phyloP scores from a whole-genome alignment of 2,888 invertebrate species.

The Drepana falcataria region DNA sequence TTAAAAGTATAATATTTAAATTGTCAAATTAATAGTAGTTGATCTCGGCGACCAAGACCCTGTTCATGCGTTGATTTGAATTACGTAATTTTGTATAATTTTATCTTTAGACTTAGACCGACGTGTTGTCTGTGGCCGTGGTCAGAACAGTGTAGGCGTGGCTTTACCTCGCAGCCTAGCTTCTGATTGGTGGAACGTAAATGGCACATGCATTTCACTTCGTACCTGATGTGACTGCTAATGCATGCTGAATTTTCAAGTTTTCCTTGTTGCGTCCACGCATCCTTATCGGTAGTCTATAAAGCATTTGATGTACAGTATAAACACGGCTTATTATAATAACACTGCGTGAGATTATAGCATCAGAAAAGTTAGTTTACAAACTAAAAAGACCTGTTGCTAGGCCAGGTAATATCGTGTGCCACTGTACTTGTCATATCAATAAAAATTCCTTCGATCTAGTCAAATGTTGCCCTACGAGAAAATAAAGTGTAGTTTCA shows the following conservation, averaged over 20 bases:
- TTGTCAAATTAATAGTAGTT: not conserved
- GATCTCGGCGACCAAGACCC: not conserved
- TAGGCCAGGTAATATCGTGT: no score
- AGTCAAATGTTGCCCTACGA: no score
- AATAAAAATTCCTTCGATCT: no score
- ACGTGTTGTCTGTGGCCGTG: slow-evolving; percentile 29
- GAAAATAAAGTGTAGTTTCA: no score
- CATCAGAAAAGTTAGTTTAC: no score
- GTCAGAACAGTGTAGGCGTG: slow-evolving; percentile 59
- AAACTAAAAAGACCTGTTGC: no score
- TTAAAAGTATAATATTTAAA: not conserved
- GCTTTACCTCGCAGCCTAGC: slow-evolving; percentile 43
- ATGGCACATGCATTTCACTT: slow-evolving; percentile 69
- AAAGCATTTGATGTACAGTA: no score
- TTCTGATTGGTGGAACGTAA: slow-evolving; percentile 52
- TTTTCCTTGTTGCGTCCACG: slow-evolving; percentile 3
- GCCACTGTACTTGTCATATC: no score
- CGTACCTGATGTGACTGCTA: slow-evolving; percentile 53
- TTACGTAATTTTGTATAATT: not conserved
- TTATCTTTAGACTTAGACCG: slow-evolving; percentile 25
- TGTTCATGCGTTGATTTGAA: not conserved
- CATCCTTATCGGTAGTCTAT: slow-evolving; percentile 5
- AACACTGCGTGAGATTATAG: no score
- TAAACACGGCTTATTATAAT: no score
- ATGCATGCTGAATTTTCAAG: slow-evolving; percentile 33